These are phyloP conservation scores for Pollicipes pollicipes DNA, from an alignment of 1,140 invertebrate species.

Conservation along the genomic window DNA sequence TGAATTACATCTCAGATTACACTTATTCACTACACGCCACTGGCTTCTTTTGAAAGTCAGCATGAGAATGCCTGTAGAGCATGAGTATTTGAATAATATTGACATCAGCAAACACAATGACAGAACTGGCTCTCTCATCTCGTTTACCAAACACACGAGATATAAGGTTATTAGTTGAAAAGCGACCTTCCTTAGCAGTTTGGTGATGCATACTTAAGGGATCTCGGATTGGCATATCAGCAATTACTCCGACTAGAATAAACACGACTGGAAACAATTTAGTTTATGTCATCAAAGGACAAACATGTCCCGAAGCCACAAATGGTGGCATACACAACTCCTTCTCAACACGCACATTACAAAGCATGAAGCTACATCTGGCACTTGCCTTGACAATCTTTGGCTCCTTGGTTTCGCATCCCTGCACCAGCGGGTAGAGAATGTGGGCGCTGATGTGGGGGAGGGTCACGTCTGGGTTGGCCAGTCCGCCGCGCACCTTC, in stretches of 20 bases:
- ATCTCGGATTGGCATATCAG: neutral
- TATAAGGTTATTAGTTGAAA: no score
- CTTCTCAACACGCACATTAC: slow-evolving; percentile 3
- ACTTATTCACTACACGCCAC: neutral
- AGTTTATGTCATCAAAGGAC: neutral
- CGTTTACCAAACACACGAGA: no score
- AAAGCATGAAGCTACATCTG: slow-evolving; percentile 6
- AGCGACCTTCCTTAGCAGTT: no score
- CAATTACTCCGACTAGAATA: neutral
- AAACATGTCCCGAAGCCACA: neutral
- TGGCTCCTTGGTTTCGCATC: slow-evolving; percentile 91
- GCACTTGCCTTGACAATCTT: slow-evolving; percentile 71
- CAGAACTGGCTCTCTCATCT: no score
- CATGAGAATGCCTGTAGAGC: no score
- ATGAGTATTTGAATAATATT: no score
- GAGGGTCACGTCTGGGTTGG: slow-evolving; percentile 55
- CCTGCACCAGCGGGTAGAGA: slow-evolving; percentile 89
- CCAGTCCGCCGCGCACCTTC: slow-evolving; percentile 61
- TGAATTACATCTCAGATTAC: no score
- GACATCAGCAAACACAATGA: no score
- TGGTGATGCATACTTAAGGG: neutral
- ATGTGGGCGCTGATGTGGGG: slow-evolving; percentile 82
- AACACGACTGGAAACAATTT: neutral
- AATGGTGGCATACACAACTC: neutral
- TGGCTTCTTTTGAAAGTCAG: neutral